Base-by-base conservation (phyloP, 1,140 invertebrate genomes). In the Magallana angulata region DNA sequence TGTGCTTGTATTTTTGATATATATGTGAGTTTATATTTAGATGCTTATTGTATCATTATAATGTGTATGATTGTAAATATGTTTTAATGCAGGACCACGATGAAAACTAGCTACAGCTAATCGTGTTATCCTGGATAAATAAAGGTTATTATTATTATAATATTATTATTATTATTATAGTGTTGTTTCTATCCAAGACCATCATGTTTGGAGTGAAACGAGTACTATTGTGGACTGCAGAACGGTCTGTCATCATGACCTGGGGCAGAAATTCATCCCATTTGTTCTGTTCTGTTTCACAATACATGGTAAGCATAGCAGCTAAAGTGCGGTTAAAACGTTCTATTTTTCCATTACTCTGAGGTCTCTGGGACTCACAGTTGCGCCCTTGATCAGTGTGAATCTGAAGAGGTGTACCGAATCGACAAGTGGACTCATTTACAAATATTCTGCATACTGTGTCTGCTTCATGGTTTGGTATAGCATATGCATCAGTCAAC, bases 321-420 rank as follows among this genome's bases (percentile, higher is more conserved):
- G 83, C 36, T 7, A 92, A 81, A 7, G 92, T 93, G 12, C 91
- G 64, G 82, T 94, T 92, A 57, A 92, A 91, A 0, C 90, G 60
- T 88, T 93, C 92, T 7, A 92, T 91, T 36, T 90, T 81, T 12
- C 93, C 93, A 82, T 94, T 94, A 0, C 88, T 83, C 30, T 89
- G 88, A 18, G 94, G 93, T 68, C 92, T 89, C 64, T n/a, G 71
- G 58, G 59, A 60, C 12, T 64, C 89, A 86, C 24, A 89, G 5
- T 90, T 87, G 82, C 57, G 8, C 12, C 90, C 90, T 60, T 87
- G 85, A 58, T 90, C 90, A 14, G 83, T 68, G 60, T 88, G 86
- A n/a, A 90, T 85, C 57, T 86, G 68, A 59, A 84, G 16, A 24
- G 90, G 90, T 14, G 59, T 85, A 16, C 91, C 91, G 85, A 90